These are phyloP conservation scores for Dendroctonus ponderosae DNA, from an alignment of 1,140 invertebrate genomes.

Conservation along the genomic window DNA sequence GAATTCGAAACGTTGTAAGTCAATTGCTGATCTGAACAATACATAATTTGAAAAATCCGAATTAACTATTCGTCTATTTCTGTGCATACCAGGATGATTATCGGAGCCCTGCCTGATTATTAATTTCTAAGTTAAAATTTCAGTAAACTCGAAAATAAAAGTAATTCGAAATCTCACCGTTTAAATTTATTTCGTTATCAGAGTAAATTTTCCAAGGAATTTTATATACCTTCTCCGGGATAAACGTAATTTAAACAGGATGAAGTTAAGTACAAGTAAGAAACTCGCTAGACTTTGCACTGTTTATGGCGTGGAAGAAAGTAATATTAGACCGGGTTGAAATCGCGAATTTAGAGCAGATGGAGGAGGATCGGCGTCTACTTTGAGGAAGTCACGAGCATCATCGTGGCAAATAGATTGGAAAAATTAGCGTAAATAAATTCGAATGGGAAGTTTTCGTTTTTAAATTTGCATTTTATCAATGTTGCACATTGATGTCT, in stretches of 20 bases:
- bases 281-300: constrained; percentile 27
- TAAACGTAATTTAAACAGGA: constrained; percentile 37
- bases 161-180: constrained; percentile 14
- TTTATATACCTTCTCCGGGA: constrained; percentile 27
- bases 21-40: neutral
- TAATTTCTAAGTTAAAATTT: too few species aligned
- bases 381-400: constrained; percentile 15
- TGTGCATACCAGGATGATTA: too few species aligned
- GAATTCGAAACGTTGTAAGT: too few species aligned
- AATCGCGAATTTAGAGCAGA: constrained; percentile 27
- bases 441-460: neutral
- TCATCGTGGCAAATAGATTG: constrained; percentile 12
- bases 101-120: too few species aligned
- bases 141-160: neutral
- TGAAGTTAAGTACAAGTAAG: constrained; percentile 33
- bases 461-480: too few species aligned
- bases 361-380: constrained; percentile 2
- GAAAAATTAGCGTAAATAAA: constrained; percentile 8
- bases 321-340: constrained; percentile 28
- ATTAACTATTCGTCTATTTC: too few species aligned
- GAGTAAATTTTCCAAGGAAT: constrained; percentile 31
- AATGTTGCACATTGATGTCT: too few species aligned
- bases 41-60: neutral
- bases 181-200: constrained; percentile 24
- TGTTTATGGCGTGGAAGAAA: constrained; percentile 36